Conservation (phyloP, 1,140 invertebrate species). For the Myzus persicae region DNA sequence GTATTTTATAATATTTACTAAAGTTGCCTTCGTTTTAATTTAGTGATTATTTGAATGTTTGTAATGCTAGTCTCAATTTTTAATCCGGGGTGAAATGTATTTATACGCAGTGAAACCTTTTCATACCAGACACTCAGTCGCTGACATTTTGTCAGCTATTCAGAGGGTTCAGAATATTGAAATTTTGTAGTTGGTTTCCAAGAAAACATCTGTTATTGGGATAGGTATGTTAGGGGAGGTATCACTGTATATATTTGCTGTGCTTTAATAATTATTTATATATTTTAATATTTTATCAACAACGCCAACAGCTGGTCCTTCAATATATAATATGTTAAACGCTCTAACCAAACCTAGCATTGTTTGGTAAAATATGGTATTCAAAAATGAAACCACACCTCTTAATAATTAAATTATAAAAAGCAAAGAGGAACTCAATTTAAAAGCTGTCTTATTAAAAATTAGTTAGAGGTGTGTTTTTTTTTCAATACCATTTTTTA, state of each 20-base stretch:
- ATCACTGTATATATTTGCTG: too few relatives aligned
- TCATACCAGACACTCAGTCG: too few relatives aligned
- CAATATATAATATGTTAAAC: background rate
- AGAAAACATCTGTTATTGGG: too few relatives aligned
- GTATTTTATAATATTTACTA: background rate
- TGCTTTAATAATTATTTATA: too few relatives aligned
- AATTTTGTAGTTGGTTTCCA: too few relatives aligned
- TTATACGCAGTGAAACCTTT: background rate
- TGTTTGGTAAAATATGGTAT: background rate
- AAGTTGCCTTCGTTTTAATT: background rate
- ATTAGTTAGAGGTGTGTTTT: too few relatives aligned
- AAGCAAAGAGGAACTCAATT: too few relatives aligned
- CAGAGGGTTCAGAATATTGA: too few relatives aligned
- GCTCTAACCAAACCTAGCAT: background rate
- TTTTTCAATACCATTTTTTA: too few relatives aligned
- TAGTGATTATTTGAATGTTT: background rate
- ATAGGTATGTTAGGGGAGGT: too few relatives aligned
- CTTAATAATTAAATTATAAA: background rate
- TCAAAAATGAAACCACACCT: background rate
- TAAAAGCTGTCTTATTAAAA: too few relatives aligned
- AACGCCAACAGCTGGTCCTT: background rate
- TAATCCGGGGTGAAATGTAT: background rate
- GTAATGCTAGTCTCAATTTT: background rate
- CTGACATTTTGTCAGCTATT: too few relatives aligned
- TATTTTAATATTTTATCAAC: background rate